Conservation (phyloP, 2,888 invertebrate genomes). For the Ariolimax columbianus region DNA sequence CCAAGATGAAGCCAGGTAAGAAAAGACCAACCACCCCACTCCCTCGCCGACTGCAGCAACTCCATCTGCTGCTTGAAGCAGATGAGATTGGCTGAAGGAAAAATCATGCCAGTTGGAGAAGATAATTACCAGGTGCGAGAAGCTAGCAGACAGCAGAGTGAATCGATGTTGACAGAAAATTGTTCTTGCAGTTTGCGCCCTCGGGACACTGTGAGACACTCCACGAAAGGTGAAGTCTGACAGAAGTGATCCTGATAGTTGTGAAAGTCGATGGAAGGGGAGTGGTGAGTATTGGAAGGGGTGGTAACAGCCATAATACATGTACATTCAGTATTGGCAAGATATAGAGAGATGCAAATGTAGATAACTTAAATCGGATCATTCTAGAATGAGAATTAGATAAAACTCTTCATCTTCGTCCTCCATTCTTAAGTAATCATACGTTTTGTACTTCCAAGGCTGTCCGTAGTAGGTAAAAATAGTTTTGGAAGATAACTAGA, state of each 20-base stretch:
- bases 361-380: too few species aligned
- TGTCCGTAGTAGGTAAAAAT: too few species aligned
- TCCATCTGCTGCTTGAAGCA: not conserved
- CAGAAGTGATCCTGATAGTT: not conserved
- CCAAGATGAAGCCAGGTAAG: not conserved
- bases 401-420: too few species aligned
- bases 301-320: not conserved
- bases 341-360: too few species aligned
- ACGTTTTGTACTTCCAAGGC: too few species aligned
- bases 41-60: not conserved
- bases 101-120: not conserved
- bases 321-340: not conserved
- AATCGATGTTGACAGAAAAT: slow-evolving; percentile 3
- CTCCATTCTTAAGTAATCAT: too few species aligned
- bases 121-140: not conserved
- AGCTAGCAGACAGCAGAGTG: not conserved
- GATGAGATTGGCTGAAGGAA: not conserved
- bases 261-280: not conserved
- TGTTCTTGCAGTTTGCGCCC: not conserved
- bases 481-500: too few species aligned
- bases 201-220: not conserved
- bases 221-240: not conserved
- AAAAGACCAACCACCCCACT: not conserved
- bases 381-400: too few species aligned
- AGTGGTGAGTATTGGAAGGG: too few species aligned